Evolutionary conservation across 92 coral and sea anemone genomes (phyloP), one percentile per base, ranked within the genome.

Genomic region (Actinernus sp.): DNA sequence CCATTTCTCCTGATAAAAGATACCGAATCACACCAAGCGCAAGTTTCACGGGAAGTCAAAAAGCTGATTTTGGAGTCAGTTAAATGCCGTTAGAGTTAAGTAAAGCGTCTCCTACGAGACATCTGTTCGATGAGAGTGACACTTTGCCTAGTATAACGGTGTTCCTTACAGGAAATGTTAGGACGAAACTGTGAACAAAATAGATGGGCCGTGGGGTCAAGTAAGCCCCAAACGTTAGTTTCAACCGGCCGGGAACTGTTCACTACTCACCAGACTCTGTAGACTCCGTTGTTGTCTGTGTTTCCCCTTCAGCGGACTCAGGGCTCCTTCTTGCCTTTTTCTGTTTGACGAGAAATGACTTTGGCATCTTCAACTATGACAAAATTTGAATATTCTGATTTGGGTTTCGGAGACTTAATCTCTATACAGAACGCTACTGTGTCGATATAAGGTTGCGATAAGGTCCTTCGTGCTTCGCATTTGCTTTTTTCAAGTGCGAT

Each of bases 291-390:
- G 36, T 26, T 31, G 39, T 57, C 67, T 43, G 67, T 44, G 50
- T 61, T 49, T 59, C 77, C 39, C 50, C 22, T 20, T 51, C 44
- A 47, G 37, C 82, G 46, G 73, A 23, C 19, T 63, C 75, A 5
- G 78, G 65, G 36, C 22, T 40, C 39, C 86, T 63, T 27, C 83
- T 51, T 4, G 86, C 67, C 18, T 90, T 90, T 86, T 87, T 81
- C 76, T 86, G 79, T 83, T 90, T 90, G 58, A 90, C 88, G 44
- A 90, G 76, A 31, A 90, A 90, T 26, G 97, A 90, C 68, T 85
- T 90, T 40, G 97, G 97, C 97, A 90, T 90, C 55, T 90, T 52
- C 71, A 81, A 49, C 36, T 14, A 19, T 36, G 25, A 52, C 44
- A 13, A 30, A 55, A 52, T 34, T 37, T 53, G 32, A 26, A 34